Evolutionary conservation across 2,888 invertebrate genomes (phyloP), one percentile per base, ranked within the genome.

Genomic region (Carcina quercana): DNA sequence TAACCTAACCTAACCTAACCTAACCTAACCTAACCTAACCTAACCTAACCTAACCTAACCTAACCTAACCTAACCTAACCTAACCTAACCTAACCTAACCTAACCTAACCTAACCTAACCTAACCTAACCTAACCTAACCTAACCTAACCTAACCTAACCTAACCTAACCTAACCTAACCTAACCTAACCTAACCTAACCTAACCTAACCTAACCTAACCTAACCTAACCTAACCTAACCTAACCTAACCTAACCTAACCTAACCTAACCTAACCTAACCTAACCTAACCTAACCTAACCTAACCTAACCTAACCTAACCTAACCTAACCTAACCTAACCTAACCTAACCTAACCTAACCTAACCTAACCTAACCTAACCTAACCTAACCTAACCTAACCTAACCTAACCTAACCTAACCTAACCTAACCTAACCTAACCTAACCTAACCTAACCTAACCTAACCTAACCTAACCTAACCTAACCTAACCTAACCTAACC

Each of bases 351-450:
- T 37, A 37, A 37, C 40, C 34, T 35, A 37, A 37, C 37, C 37
- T 34, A 37, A 37, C 37, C 37, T 34, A 40, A 40, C 40, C 40
- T 35, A 37, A 40, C 40, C 40, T 37, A 40, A 40, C 40, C 39
- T 37, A 40, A 40, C 40, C 40, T 37, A 40, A 40, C 40, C 37
- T 40, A 40, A 40, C 40, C 37, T 40, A 39, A 39, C 39, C 39
- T 39, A 39, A 39, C 39, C 39, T 39, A 40, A 40, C 40, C 40
- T 37, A 40, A 40, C 40, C 40, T 37, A 40, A 40, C 40, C 40
- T 37, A 40, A 40, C 40, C 40, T 37, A 40, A 37, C 40, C 40
- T 36, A 37, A 37, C 40, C 40, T 37, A 40, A 37, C 40, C 40
- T 37, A 40, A 40, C 40, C 40, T 40, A 40, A 37, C 40, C 40